These are phyloP conservation scores for Desmophyllum pertusum DNA, from an alignment of 92 coral and sea anemone genomes.

Conservation along the genomic window DNA sequence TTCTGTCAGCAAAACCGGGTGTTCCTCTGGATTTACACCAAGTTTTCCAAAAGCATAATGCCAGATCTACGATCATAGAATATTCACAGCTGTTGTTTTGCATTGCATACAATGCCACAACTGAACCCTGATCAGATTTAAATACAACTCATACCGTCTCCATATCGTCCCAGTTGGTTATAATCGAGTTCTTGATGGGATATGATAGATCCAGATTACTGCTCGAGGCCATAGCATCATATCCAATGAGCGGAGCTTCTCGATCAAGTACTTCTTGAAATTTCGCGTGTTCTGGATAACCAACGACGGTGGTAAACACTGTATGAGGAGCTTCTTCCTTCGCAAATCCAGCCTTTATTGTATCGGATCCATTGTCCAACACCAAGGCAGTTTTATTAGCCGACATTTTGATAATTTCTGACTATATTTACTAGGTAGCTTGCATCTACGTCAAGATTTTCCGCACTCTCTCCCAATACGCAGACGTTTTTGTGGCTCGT, in stretches of 20 bases:
- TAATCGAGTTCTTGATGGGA: slow-evolving; percentile 50
- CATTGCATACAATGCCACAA: background rate
- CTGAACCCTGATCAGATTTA: background rate
- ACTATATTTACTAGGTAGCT: background rate
- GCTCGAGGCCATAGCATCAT: slow-evolving; percentile 18
- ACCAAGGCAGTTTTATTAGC: slow-evolving; percentile 29
- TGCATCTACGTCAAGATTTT: background rate
- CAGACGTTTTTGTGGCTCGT: background rate
- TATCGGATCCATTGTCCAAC: slow-evolving; percentile 48
- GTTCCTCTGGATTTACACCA: slow-evolving; percentile 38
- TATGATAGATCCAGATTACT: slow-evolving; percentile 24
- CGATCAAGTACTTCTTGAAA: slow-evolving; percentile 25
- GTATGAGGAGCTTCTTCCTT: slow-evolving; percentile 48
- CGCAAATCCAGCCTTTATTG: slow-evolving; percentile 52
- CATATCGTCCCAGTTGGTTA: slow-evolving; percentile 55
- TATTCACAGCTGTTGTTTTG: background rate
- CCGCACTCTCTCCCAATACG: too few species aligned
- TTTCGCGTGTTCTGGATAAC: slow-evolving; percentile 22
- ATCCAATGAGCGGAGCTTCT: slow-evolving; percentile 28
- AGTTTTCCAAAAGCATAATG: slow-evolving; percentile 51
- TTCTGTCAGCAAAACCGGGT: slow-evolving; percentile 57
- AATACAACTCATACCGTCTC: slow-evolving; percentile 43
- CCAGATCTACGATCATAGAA: slow-evolving; percentile 56
- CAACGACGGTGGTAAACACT: slow-evolving; percentile 30
- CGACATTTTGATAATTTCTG: slow-evolving; percentile 18